Evolutionary conservation across 2,797 vertebrate species (phyloP), one percentile per base, ranked within the genome.

Genomic region (Enteromius thamalakanensis): DNA sequence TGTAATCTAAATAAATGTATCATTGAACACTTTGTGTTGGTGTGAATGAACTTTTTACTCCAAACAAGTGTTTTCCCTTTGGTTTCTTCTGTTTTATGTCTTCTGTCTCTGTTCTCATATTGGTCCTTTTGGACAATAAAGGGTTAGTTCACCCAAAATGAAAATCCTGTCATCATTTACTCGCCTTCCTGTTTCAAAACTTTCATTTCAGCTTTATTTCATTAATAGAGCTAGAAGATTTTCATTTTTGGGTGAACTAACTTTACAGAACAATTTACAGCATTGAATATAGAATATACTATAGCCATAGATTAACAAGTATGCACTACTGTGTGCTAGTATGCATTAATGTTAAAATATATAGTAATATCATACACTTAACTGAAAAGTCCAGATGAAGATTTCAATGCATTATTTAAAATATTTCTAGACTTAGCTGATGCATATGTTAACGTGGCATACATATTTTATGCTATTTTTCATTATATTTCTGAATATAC

Each of bases 1-100:
- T 45, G 45, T 45, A 79, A 84, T 76, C 81, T 62, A 76, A 87
- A 81, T 88, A 88, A 90, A 90, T 88, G 86, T 87, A 84, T 76
- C 76, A 45, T 29, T 88, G 72, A 81, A 80, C 21, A 32, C 79
- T 81, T 62, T 53, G 34, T 10, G 47, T 55, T 67, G 9, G n/a
- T 76, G 40, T 72, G 68, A 62, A 17, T 51, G 15, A 17, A 77
- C 17, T 21, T 64, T 17, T 62, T 9, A 62, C 55, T 45, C 55
- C 26, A 32, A 51, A 72, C 68, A 26, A 45, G 40, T 7, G 21
- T 45, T 34, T 70, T 45, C 9, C 9, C 65, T 68, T 19, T 68
- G 21, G 34, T 10, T 51, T 68, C 21, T n/a, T 70, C 40, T 15
- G 40, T 49, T 72, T 71, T 71, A n/a, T 12, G 2, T 15, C 32